Conservation (phyloP, 2,113 vertebrate species). For the Coryphaenoides rupestris region DNA sequence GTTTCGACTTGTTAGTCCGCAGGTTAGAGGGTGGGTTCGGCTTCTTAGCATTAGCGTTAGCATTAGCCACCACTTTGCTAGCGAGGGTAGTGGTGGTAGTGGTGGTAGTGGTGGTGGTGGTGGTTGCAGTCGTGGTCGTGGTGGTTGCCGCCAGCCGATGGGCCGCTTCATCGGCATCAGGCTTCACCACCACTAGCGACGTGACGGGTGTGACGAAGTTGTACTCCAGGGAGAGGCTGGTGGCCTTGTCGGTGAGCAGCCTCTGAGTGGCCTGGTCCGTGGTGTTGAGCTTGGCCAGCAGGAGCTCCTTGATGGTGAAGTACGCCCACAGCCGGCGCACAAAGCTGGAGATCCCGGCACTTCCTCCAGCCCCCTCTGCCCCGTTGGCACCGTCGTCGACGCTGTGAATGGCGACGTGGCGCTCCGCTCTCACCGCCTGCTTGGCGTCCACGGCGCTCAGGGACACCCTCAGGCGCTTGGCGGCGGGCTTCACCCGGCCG, state of each 20-base stretch:
- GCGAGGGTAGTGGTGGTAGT: constrained; percentile 17
- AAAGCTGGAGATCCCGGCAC: constrained; percentile 63
- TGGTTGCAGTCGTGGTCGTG: constrained; percentile 28
- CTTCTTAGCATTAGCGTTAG: constrained; percentile 20
- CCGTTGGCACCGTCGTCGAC: background rate
- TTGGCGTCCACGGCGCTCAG: constrained; percentile 66
- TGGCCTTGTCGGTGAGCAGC: constrained; percentile 74
- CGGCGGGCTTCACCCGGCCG: constrained; percentile 68
- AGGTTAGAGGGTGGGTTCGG: constrained; percentile 5
- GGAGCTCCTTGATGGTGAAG: constrained; percentile 78
- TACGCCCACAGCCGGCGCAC: constrained; percentile 81
- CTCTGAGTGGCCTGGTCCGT: constrained; percentile 58
- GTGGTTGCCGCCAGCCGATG: constrained; percentile 36
- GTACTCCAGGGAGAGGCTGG: constrained; percentile 80
- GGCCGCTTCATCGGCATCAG: constrained; percentile 61
- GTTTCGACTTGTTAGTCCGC: constrained; percentile 44
- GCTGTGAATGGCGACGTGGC: constrained; percentile 45
- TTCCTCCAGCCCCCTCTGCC: constrained; percentile 36
- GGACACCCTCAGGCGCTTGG: constrained; percentile 66
- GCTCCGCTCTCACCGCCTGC: constrained; percentile 58
- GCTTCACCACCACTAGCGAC: constrained; percentile 79
- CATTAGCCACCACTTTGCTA: constrained; percentile 30
- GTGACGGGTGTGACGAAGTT: constrained; percentile 84
- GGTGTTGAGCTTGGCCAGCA: constrained; percentile 69
- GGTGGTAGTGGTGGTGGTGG: constrained; percentile 3